These are phyloP conservation scores for Syngnathus typhle DNA, from an alignment of 2,113 vertebrate species.

Conservation along the genomic window DNA sequence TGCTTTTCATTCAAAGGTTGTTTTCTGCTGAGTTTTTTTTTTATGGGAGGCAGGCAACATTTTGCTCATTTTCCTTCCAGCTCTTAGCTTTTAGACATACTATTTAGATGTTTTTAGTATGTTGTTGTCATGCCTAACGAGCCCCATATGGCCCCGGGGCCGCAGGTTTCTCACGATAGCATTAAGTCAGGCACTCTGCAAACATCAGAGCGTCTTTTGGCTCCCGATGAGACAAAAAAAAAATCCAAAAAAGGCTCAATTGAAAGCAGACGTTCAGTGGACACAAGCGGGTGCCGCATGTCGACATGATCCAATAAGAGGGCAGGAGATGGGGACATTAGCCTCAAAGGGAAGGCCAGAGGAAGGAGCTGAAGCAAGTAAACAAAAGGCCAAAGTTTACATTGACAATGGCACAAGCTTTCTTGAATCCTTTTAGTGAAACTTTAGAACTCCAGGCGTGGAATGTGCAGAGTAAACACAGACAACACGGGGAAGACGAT, in stretches of 20 bases:
- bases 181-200: background rate
- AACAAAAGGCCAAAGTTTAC: constrained; percentile 53
- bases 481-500: constrained; percentile 41
- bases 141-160: background rate
- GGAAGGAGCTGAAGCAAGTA: constrained; percentile 39
- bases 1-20: background rate
- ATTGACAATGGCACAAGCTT: constrained; percentile 30
- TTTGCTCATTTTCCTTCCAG: too few species aligned
- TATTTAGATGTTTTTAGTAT: too few species aligned
- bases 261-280: constrained; percentile 66
- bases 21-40: background rate
- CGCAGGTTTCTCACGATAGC: background rate
- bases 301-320: constrained; percentile 65
- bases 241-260: constrained; percentile 44
- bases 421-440: constrained; percentile 56
- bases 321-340: constrained; percentile 25
- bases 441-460: constrained; percentile 59
- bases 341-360: background rate
- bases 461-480: constrained; percentile 61
- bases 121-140: background rate
- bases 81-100: too few species aligned
- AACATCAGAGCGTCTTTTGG: constrained; percentile 34
- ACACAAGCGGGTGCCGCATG: constrained; percentile 30
- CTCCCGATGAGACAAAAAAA: constrained; percentile 4
- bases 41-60: too few species aligned